Percentiles rank a stretch among this genome's conserved stretches.
phyloP scores from a whole-genome alignment of 2,888 invertebrate genomes.

The Phengaris alcon region DNA sequence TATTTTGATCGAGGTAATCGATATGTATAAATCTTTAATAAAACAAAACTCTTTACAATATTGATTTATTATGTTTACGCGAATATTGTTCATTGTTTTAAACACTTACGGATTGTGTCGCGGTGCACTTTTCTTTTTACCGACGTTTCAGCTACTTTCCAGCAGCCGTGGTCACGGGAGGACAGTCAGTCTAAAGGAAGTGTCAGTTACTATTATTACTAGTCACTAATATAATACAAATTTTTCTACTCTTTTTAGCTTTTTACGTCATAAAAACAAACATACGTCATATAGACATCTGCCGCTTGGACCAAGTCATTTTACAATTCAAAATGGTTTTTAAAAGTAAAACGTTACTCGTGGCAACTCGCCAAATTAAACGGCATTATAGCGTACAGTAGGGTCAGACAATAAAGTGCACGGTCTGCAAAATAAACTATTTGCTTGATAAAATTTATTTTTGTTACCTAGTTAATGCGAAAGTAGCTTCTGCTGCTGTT shows the following conservation, averaged over 20 bases:
- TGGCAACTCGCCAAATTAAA: constrained; percentile 22
- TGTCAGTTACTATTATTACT: no score
- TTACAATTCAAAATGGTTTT: constrained; percentile 19
- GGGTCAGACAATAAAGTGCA: constrained; percentile 20
- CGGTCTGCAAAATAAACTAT: constrained; percentile 20
- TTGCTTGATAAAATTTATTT: constrained; percentile 24
- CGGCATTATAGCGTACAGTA: constrained; percentile 1
- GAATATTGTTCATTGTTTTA: no score
- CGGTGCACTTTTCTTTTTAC: no score
- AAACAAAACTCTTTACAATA: not conserved
- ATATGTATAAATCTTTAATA: not conserved
- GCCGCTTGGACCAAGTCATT: not conserved
- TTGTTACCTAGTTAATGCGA: not conserved
- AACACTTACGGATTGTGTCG: no score
- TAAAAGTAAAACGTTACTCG: constrained; percentile 11
- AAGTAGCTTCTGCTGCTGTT: not conserved
- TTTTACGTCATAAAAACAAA: not conserved
- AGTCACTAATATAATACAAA: no score
- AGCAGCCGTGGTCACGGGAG: no score
- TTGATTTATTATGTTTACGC: no score
- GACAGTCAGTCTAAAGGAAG: no score
- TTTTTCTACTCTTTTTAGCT: no score
- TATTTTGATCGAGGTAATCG: no score
- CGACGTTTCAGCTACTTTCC: no score
- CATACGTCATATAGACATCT: not conserved